Percentiles rank a stretch among this genome's conserved stretches.
Evolutionary conservation across 2,113 vertebrate species (phyloP).

Genomic region (Microcebus tavaratra): DNA sequence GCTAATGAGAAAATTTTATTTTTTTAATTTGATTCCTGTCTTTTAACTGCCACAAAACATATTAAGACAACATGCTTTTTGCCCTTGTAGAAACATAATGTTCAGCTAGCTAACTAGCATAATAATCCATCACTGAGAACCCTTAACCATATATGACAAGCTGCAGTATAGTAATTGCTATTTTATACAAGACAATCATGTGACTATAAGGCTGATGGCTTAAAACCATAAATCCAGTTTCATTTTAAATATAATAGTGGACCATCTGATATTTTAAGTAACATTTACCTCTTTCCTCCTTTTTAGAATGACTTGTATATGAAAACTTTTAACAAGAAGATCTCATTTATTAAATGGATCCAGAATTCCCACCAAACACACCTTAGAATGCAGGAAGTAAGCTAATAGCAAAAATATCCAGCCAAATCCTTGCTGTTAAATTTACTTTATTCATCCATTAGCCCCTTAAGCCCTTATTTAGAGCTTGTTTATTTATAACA

Average conservation of each 20-base stretch:
- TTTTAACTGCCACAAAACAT: conserved; percentile 68
- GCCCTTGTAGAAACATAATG: conserved; percentile 68
- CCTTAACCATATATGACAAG: conserved; percentile 78
- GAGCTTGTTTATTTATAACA: not conserved
- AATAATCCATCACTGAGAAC: conserved; percentile 81
- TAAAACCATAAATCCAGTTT: conserved; percentile 48
- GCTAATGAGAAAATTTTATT: conserved; percentile 47
- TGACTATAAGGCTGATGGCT: conserved; percentile 52
- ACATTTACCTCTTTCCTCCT: not conserved
- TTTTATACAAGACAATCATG: conserved; percentile 76
- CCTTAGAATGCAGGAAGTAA: not conserved
- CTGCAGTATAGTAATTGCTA: conserved; percentile 74
- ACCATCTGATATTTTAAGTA: conserved; percentile 5
- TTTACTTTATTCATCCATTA: not conserved
- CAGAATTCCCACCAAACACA: not conserved
- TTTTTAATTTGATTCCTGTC: conserved; percentile 51
- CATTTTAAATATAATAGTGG: conserved; percentile 62
- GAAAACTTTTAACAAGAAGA: conserved; percentile 20
- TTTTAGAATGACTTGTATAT: conserved; percentile 21
- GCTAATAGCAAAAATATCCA: not conserved
- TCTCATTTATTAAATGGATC: not conserved
- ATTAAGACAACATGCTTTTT: conserved; percentile 78
- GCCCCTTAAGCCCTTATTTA: not conserved
- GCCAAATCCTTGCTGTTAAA: not conserved
- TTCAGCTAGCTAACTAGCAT: conserved; percentile 73